Base-by-base conservation (phyloP, 2,888 invertebrate genomes). In the Brachylomia viminalis region DNA sequence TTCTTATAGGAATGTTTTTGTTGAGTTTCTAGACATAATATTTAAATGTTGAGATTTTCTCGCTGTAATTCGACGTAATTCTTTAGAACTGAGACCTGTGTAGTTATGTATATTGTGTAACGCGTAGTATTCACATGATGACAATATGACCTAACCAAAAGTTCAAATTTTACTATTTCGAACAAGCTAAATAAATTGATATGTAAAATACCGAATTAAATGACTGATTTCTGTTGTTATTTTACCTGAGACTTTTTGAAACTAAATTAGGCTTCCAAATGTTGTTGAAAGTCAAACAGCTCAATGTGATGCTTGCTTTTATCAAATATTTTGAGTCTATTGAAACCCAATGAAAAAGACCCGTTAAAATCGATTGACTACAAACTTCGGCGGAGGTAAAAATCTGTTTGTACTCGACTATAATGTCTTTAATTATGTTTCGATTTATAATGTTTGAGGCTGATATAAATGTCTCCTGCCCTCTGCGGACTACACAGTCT, bases 381-480 rank as follows among this genome's bases (percentile, higher is more conserved):
- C 27, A 61, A 80, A 73, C 74, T 74, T 76, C 42, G 38, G 45
- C 7, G 5, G 49, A 33, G 33, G 33, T 56, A 56, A 45, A 27
- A 81, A 17, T 80, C 27, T 62, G 23, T 38, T 54, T 54, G 64
- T 45, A 52, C 38, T 75, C 42, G 56, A 75, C 49, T 75, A 49
- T 74, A 30, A 38, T 75, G 59, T 66, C 15, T 79, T 58, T 70
- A 27, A 54, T 75, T 59, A 54, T 52, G 27, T 73, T 65, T 71
- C 54, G 13, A 82, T 81, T 23, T 81, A 33, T 69, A 45, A 73
- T 81, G 38, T 84, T 75, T n/a, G 59, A 59, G 61, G 69, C 58
- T 54, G 85, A 75, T 82, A 81, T 81, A 85, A 67, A 84, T 58
- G 76, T 85, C 76, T 85, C 56, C 76, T 56, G 17, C 17, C 20